These are phyloP conservation scores for Melanargia galathea DNA, from an alignment of 2,888 invertebrate species.

Conservation along the genomic window DNA sequence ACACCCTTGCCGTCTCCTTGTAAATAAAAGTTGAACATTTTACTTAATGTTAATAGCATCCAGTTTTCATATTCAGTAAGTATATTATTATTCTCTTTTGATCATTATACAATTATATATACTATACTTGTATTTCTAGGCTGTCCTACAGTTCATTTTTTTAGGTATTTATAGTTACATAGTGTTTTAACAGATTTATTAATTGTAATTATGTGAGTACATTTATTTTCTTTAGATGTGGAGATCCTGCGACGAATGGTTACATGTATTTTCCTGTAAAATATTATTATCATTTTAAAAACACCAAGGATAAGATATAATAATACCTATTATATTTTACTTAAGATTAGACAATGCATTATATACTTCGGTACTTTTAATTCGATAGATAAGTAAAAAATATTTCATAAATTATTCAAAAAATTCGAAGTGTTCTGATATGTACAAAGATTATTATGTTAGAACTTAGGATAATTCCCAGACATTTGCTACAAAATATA, in stretches of 20 bases:
- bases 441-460: too few relatives aligned
- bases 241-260: constrained; percentile 57
- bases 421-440: background rate
- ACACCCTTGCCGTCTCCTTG: too few relatives aligned
- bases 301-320: too few relatives aligned
- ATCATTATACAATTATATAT: background rate
- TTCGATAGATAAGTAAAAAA: background rate
- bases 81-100: background rate
- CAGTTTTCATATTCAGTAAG: background rate
- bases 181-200: constrained; percentile 14
- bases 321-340: background rate
- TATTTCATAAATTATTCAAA: background rate
- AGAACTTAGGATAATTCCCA: too few relatives aligned
- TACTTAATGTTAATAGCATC: constrained; percentile 4
- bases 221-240: constrained; percentile 48
- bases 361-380: constrained; percentile 22
- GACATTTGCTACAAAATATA: too few relatives aligned
- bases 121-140: background rate
- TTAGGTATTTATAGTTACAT: constrained; percentile 5
- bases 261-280: constrained; percentile 78
- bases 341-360: background rate
- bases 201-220: constrained; percentile 33
- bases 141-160: constrained; percentile 24
- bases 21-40: background rate
- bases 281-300: constrained; percentile 16